These are phyloP conservation scores for Homalodisca vitripennis DNA, from an alignment of 1,140 invertebrate species.

Conservation along the genomic window DNA sequence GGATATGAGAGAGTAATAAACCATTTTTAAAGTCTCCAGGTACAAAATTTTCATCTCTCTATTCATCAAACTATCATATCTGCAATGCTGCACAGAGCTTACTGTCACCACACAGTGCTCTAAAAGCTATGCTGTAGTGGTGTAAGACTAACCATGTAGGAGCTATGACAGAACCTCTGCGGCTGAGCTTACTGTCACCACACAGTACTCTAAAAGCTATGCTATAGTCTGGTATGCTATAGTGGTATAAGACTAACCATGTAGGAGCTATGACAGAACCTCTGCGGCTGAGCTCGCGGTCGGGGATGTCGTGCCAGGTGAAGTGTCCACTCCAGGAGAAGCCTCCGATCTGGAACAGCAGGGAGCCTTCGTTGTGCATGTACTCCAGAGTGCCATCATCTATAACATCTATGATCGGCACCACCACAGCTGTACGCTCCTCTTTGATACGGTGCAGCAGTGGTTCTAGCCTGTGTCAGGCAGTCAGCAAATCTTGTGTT, in stretches of 20 bases:
- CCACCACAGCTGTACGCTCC: conserved; percentile 74
- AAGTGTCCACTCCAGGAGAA: conserved; percentile 97
- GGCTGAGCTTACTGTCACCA: no score
- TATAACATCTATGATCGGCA: conserved; percentile 94
- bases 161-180: conserved; percentile 61
- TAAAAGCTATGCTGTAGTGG: no score
- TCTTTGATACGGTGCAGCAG: conserved; percentile 74
- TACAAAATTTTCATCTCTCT: no score
- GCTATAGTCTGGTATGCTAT: no score
- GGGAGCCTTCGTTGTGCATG: conserved; percentile 75
- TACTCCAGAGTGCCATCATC: conserved; percentile 92
- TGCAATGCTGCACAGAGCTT: no score
- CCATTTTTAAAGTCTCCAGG: no score
- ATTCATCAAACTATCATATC: no score
- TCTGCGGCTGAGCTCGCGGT: conserved; percentile 57
- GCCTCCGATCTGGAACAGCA: conserved; percentile 91
- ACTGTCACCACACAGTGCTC: no score
- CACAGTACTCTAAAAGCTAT: no score
- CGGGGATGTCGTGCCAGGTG: conserved; percentile 69
- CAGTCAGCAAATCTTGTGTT: no score
- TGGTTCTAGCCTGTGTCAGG: conserved; percentile 81
- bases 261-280: conserved; percentile 69
- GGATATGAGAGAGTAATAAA: no score
- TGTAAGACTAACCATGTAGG: conserved; percentile 60
- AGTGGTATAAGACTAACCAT: conserved; percentile 48